phyloP scores from a whole-genome alignment of 1,140 invertebrate genomes.

The Macrotrachela quadricornifera region DNA sequence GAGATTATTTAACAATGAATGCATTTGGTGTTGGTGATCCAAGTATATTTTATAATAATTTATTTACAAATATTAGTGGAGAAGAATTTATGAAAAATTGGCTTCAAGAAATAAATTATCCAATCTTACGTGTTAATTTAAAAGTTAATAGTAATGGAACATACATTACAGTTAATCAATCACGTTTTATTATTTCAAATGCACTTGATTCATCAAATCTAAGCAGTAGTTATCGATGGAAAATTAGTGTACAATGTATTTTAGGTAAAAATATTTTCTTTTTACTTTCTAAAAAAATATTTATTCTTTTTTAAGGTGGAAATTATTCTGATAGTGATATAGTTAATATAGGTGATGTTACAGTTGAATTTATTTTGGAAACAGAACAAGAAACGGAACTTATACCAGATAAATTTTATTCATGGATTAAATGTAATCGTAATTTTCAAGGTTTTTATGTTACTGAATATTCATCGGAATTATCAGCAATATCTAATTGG shows the following conservation, averaged over 20 bases:
- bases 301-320: conserved; percentile 1
- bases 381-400: background rate
- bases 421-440: conserved; percentile 7
- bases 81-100: background rate
- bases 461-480: background rate
- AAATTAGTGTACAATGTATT: background rate
- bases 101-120: no score
- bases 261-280: no score
- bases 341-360: background rate
- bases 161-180: no score
- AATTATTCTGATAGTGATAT: background rate
- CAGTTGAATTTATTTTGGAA: conserved; percentile 1
- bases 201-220: no score
- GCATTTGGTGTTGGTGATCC: no score
- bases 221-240: background rate
- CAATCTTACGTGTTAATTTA: no score
- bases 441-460: conserved; percentile 6
- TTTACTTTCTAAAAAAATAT: no score
- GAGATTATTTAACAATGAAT: background rate
- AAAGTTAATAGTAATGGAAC: no score
- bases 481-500: background rate
- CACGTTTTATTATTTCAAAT: no score
- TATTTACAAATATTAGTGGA: background rate
- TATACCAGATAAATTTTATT: background rate
- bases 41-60: background rate